Base-by-base conservation (phyloP, 2,888 invertebrate genomes). In the Neoscelio sp. region DNA sequence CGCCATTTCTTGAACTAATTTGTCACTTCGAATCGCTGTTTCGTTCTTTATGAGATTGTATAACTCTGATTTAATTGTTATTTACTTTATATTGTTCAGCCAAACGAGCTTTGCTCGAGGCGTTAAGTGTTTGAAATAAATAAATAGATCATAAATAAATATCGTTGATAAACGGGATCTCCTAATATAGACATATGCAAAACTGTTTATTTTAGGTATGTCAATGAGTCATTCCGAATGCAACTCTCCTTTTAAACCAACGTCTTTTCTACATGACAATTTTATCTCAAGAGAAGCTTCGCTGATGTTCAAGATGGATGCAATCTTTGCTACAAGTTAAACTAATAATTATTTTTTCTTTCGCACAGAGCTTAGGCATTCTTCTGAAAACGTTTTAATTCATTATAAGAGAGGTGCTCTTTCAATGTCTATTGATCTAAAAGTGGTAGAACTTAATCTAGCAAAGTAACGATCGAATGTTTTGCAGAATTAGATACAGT, bases 181-280 rank as follows among this genome's bases (percentile, higher is more conserved):
- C 64, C 50, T 13, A 48, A 48, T 50, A 38, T 38, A 40, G 64
- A 20, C n/a, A 30, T 23, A 35, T 17, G 42, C 17, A 42, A 40
- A n/a, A 12, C 13, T 0, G 50, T 54, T 30, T 67, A 54, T 54
- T 44, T 54, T 6, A 67, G 15, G 52, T 44, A 28, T 30, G 42
- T 6, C n/a, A n/a, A 2, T 67, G 65, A 67, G 18, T 52, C 65
- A 67, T 33, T 42, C 54, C 12, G 33, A 67, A 54, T 67, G 52
- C 65, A 67, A 54, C 54, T 67, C 38, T 18, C 18, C 65, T 67
- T 44, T 67, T 54, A 52, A 30, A 54, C 52, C 44, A 18, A 67
- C 30, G 15, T 42, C 20, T 52, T 67, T 67, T 48, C 7, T 10
- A 28, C 54, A 5, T 18, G 52, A 20, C 40, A 15, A 12, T 15